These are phyloP conservation scores for Chloroceryle inda DNA, from an alignment of 2,797 vertebrate species.

Conservation along the genomic window DNA sequence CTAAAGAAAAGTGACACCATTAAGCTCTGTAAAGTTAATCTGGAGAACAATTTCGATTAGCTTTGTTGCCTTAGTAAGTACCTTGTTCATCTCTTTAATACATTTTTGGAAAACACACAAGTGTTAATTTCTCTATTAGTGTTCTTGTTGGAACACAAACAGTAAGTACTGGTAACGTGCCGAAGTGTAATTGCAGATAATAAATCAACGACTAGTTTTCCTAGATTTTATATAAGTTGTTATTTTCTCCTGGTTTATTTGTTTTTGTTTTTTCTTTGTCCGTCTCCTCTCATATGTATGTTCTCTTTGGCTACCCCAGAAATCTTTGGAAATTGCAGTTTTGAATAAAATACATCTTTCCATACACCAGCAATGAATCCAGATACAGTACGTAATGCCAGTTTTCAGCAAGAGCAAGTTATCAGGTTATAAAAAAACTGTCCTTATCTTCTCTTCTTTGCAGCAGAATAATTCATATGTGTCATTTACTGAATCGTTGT, in stretches of 20 bases:
- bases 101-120: neutral
- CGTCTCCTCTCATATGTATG: neutral
- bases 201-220: neutral
- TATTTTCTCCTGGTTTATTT: neutral
- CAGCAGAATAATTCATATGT: slow-evolving; percentile 21
- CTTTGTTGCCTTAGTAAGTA: neutral
- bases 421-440: neutral
- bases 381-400: neutral
- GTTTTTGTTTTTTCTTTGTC: neutral
- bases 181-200: neutral
- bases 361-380: neutral
- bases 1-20: neutral
- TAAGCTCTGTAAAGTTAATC: neutral
- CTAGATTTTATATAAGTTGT: neutral
- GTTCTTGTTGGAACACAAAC: neutral
- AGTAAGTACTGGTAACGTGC: neutral
- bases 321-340: neutral
- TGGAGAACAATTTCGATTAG: neutral
- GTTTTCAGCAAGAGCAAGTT: slow-evolving; percentile 4
- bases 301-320: neutral
- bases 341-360: neutral
- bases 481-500: slow-evolving; percentile 2
- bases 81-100: neutral
- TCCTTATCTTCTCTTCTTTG: slow-evolving; percentile 6
- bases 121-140: slow-evolving; percentile 30